phyloP scores from a whole-genome alignment of 2,113 vertebrate genomes.

The Thunnus thynnus region DNA sequence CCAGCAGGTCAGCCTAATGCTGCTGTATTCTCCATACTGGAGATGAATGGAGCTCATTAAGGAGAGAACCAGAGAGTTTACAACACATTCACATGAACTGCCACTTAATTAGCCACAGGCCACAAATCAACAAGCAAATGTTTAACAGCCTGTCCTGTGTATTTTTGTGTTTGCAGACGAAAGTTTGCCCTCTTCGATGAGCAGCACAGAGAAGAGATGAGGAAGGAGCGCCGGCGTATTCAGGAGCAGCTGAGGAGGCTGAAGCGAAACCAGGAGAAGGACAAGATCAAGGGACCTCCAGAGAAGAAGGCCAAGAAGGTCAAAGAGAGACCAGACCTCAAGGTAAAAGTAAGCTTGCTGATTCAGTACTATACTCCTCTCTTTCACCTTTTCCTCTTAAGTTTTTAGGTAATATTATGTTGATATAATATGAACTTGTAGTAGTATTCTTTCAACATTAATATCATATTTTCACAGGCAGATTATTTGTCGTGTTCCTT shows the following conservation, averaged over 20 bases:
- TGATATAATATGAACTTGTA: not conserved
- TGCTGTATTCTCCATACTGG: not conserved
- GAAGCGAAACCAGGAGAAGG: conserved; percentile 98
- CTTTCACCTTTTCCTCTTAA: conserved; percentile 20
- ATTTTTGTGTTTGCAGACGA: conserved; percentile 81
- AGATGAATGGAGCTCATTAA: conserved; percentile 5
- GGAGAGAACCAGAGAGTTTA: not conserved
- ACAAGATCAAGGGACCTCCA: conserved; percentile 95
- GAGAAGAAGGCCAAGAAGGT: conserved; percentile 98
- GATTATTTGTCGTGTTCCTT: conserved; percentile 61
- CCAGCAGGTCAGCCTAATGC: not conserved
- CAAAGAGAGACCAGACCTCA: conserved; percentile 97
- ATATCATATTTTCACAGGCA: not conserved
- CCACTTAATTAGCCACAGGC: not conserved
- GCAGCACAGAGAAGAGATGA: conserved; percentile 98
- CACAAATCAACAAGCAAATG: not conserved
- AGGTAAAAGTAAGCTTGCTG: conserved; percentile 88
- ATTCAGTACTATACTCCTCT: conserved; percentile 58
- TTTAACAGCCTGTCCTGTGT: not conserved
- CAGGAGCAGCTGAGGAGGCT: conserved; percentile 95
- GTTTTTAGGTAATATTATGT: not conserved
- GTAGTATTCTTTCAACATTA: not conserved
- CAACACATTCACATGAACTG: not conserved
- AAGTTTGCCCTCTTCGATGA: conserved; percentile 98
- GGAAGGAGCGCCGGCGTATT: conserved; percentile 95